Conservation (phyloP, 2,888 invertebrate genomes). For the Sarcophaga variegata region DNA sequence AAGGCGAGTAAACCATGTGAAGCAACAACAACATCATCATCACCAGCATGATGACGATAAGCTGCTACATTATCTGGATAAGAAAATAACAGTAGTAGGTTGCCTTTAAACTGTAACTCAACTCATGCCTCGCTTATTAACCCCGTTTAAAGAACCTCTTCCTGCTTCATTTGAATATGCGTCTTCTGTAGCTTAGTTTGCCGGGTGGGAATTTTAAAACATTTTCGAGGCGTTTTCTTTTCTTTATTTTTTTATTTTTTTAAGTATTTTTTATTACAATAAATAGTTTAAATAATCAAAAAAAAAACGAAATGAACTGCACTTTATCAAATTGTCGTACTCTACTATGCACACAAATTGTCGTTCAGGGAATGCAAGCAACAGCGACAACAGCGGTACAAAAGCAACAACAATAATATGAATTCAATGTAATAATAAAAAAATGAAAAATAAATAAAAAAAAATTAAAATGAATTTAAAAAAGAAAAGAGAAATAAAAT, state of each 20-base stretch:
- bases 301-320: neutral
- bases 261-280: neutral
- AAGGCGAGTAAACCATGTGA: neutral
- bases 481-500: no score
- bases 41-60: neutral
- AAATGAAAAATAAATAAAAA: slow-evolving; percentile 14
- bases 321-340: neutral
- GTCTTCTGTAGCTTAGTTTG: neutral
- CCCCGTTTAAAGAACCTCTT: neutral
- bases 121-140: neutral
- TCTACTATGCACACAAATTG: neutral
- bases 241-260: neutral
- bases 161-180: neutral
- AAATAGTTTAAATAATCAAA: neutral
- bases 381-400: no score
- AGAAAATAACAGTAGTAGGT: neutral
- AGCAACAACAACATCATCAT: slow-evolving; percentile 4
- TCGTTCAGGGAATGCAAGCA: neutral
- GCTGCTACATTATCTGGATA: neutral
- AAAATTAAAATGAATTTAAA: neutral
- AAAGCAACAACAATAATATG: no score
- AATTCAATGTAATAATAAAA: slow-evolving; percentile 19
- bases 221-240: neutral
- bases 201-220: neutral
- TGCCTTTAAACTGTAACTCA: neutral